Percentiles rank a stretch among this genome's conserved stretches.
phyloP scores from a whole-genome alignment of 2,888 invertebrate species.

The Perizoma affinitatum region DNA sequence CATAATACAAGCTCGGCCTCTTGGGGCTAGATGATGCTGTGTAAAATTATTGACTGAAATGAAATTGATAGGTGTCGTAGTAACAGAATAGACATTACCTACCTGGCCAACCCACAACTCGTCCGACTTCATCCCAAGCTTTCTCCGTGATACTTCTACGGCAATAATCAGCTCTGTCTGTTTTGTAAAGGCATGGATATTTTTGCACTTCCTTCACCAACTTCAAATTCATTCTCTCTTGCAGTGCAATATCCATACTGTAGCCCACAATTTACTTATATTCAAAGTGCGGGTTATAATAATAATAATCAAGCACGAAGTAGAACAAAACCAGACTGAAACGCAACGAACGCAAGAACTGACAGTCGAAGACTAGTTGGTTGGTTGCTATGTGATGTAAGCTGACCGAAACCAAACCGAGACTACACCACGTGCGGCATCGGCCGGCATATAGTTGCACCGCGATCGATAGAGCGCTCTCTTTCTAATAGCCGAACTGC shows the following conservation, averaged over 20 bases:
- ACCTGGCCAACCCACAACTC: conserved; percentile 22
- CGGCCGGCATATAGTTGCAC: neutral
- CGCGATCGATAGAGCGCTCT: conserved; percentile 1
- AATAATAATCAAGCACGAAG: too few species aligned
- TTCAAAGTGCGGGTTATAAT: too few species aligned
- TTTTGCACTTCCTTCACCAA: conserved; percentile 17
- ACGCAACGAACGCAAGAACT: too few species aligned
- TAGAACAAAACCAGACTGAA: neutral
- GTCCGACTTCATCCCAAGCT: conserved; percentile 19
- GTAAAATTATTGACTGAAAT: too few species aligned
- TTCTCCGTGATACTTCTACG: conserved; percentile 11
- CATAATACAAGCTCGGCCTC: too few species aligned
- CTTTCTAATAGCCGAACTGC: conserved; percentile 1
- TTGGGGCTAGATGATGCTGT: too few species aligned
- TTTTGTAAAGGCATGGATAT: conserved; percentile 22
- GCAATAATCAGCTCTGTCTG: conserved; percentile 3
- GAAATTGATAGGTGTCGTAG: too few species aligned
- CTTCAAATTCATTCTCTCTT: conserved; percentile 11
- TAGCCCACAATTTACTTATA: neutral
- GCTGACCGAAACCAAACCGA: conserved; percentile 11
- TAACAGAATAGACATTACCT: neutral
- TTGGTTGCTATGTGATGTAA: neutral
- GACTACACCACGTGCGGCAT: neutral
- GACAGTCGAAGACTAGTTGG: conserved; percentile 7
- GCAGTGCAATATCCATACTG: conserved; percentile 8